Evolutionary conservation across 1,140 invertebrate genomes (phyloP), one percentile per base, ranked within the genome.

Genomic region (Scaptomyza graminum): DNA sequence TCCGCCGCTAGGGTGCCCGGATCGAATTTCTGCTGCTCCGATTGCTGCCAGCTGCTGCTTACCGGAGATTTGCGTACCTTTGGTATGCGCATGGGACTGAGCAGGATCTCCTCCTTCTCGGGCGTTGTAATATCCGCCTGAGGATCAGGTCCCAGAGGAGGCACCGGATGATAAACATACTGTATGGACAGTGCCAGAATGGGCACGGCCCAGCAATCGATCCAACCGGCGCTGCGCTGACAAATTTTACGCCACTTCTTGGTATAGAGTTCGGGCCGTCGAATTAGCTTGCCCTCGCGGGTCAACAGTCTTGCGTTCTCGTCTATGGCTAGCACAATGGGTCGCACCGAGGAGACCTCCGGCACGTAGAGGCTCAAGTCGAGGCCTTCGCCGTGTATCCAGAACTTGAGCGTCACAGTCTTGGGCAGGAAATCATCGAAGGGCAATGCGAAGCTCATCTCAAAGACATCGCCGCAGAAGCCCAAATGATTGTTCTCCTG

Each of bases 401-500:
- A 97, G 87, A 99, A 97, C 87, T 97, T 95, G 13, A 99, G 92
- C 1, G 96, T 95, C 63, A 99, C 95, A 3, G 95, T 97, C 57
- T 95, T 93, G 9, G 98, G 98, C 54, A 99, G 93, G 91, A 97
- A 99, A 90, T 99, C 98, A 54, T 94, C 94, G 88, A 98, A 99
- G 0, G 98, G 97, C 56, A 99, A 93, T 90, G 97, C 96, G 88
- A 99, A 98, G 7, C 97, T 97, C 73, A 99, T 93, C 84, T 99
- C 97, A 81, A 99, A 96, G 6, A 97, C 94, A 87, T 99, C 97
- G 6, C 98, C 98, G 92, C 97, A 98, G 79, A 98, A 96, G 0
- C 97, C 97, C 61, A 99, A 94, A 89, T 98, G 97, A 85, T 96
- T 96, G 92, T 99, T 99, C 93, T 99, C 98, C 92, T 98, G 97